Conservation (phyloP, 1,140 invertebrate genomes). For the Berghia stephanieae region DNA sequence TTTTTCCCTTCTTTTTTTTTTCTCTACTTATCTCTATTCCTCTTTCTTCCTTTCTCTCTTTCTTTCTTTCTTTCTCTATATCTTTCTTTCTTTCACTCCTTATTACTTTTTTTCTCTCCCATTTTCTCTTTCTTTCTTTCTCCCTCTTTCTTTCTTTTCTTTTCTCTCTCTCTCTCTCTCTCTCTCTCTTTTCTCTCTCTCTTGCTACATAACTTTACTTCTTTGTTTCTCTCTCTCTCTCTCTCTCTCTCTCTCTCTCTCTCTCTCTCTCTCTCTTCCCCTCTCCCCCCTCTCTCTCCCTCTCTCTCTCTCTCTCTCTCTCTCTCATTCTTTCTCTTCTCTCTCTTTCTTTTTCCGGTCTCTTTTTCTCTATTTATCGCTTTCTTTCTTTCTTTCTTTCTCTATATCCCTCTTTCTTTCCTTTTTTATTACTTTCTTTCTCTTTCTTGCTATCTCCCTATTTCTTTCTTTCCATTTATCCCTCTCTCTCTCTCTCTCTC, state of each 20-base stretch:
- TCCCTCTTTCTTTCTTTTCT: constrained; percentile 26
- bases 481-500: too few species aligned
- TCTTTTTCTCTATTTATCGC: too few species aligned
- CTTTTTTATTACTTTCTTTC: too few species aligned
- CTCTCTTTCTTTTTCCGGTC: too few species aligned
- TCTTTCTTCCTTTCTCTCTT: constrained; percentile 24
- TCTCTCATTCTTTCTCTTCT: too few species aligned
- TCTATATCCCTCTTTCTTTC: too few species aligned
- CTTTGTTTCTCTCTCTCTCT: neutral
- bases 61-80: constrained; percentile 13
- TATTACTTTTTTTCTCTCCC: neutral
- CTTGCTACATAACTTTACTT: neutral
- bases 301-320: too few species aligned
- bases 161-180: constrained; percentile 20
- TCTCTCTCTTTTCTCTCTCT: constrained; percentile 12
- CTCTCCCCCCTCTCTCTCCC: neutral
- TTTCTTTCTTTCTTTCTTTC: too few species aligned
- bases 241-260: too few species aligned
- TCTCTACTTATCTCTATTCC: neutral
- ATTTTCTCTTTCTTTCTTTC: constrained; percentile 18
- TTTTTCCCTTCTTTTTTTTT: constrained; percentile 24
- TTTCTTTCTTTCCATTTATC: too few species aligned
- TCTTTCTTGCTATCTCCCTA: too few species aligned
- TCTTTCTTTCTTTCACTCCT: neutral
- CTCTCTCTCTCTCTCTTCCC: neutral